Evolutionary conservation across 2,888 invertebrate genomes (phyloP), one percentile per base, ranked within the genome.

Genomic region (Aplocera efformata): DNA sequence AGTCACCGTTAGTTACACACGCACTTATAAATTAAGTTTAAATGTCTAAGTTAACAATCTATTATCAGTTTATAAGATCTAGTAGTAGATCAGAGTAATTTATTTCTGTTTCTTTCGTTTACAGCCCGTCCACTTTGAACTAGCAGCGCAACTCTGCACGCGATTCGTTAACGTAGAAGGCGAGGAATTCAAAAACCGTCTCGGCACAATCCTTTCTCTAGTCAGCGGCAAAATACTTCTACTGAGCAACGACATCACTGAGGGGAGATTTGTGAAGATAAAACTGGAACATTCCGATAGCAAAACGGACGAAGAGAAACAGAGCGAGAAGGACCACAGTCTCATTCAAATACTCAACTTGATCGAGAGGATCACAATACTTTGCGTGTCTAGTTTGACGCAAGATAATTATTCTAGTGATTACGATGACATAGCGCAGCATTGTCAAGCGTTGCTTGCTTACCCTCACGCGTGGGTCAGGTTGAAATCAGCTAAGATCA

Each of bases 391-490:
- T 0, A 89, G 91, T 58, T 66, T 95, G 39, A 89, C 89, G 7
- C 84, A 86, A 48, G 72, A 78, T 1, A 83, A 85, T 24, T 86
- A 79, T 45, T 41, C 53, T 0, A 72, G 74, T 17, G 82, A 89
- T 32, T 79, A 90, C 1, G 90, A 94, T 45, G 90, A 90, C 44
- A 75, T 93, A 58, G 88, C 90, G 34, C 92, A 91, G 66, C 90
- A 92, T 63, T 90, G 92, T 57, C 94, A 95, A 73, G 89, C 86
- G 9, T 89, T 96, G 27, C 71, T 98, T 8, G 92, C 90, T 0
- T 93, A 98, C 72, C 94, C 95, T 7, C 97, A 98, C 68, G 90
- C 92, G 21, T 97, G 97, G 97, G 95, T 98, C 0, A 90, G 97
- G 37, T 81, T 96, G 29, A 91, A 91, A 42, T 90, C 96, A 0